Conservation (phyloP, 2,797 vertebrate genomes). For the Typhlichthys subterraneus region DNA sequence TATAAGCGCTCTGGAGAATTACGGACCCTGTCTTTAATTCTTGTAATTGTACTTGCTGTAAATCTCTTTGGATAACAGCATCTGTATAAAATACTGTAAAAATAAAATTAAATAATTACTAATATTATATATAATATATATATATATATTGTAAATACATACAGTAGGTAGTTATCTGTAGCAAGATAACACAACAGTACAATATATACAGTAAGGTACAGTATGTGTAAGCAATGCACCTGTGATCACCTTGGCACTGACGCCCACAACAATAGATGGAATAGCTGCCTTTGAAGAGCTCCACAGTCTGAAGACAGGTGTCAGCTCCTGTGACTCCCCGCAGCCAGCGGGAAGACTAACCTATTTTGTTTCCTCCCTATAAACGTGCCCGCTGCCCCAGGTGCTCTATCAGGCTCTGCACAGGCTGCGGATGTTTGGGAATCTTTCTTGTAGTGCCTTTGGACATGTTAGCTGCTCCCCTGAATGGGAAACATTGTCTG, state of each 20-base stretch:
- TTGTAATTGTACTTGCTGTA: no score
- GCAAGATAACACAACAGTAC: no score
- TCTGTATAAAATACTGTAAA: no score
- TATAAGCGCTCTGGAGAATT: no score
- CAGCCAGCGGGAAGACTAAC: slow-evolving; percentile 54
- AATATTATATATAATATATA: no score
- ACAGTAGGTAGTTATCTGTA: no score
- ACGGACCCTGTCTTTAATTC: no score
- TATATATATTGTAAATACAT: no score
- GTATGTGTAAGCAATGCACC: no score
- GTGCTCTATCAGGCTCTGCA: slow-evolving; percentile 40
- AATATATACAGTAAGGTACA: no score
- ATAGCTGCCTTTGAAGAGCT: slow-evolving; percentile 56
- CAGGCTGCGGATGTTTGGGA: slow-evolving; percentile 18
- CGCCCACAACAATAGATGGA: slow-evolving; percentile 53
- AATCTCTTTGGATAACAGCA: no score
- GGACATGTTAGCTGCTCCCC: slow-evolving; percentile 27
- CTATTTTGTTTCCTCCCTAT: slow-evolving; percentile 47
- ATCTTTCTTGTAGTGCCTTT: slow-evolving; percentile 26
- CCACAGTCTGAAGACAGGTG: slow-evolving; percentile 59
- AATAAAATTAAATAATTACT: no score
- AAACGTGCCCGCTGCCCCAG: slow-evolving; percentile 8
- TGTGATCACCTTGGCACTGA: slow-evolving; percentile 46
- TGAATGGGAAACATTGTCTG: slow-evolving; percentile 42
- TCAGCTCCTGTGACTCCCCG: slow-evolving; percentile 34